Evolutionary conservation across 2,888 invertebrate genomes (phyloP).

Genomic region (Drosophila anomalata): DNA sequence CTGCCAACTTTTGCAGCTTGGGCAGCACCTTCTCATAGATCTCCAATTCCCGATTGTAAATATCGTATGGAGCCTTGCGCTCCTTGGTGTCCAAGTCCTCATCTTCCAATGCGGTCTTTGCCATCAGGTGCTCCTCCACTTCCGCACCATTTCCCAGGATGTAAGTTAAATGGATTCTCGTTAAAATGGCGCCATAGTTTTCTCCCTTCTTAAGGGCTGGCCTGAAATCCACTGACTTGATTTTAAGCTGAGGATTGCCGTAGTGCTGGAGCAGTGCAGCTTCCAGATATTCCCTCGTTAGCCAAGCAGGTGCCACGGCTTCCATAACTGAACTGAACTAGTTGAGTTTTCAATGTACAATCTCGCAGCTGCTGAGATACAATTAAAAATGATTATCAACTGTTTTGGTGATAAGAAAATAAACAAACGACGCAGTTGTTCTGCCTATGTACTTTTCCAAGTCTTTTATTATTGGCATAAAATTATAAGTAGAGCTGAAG

Average conservation of each 20-base stretch:
- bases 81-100: slow-evolving; percentile 64
- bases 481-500: too few species aligned
- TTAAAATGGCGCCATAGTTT: slow-evolving; percentile 76
- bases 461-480: neutral
- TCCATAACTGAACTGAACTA: slow-evolving; percentile 22
- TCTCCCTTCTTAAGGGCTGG: slow-evolving; percentile 77
- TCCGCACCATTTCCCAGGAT: slow-evolving; percentile 7
- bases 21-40: slow-evolving; percentile 78
- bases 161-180: slow-evolving; percentile 61
- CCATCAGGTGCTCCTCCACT: slow-evolving; percentile 55
- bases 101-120: slow-evolving; percentile 73
- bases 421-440: neutral
- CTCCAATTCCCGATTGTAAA: slow-evolving; percentile 41
- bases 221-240: slow-evolving; percentile 43
- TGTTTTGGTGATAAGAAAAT: neutral
- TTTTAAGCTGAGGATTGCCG: slow-evolving; percentile 49
- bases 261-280: slow-evolving; percentile 56
- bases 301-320: slow-evolving; percentile 61
- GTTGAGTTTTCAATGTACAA: neutral
- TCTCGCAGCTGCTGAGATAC: neutral
- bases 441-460: neutral
- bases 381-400: neutral
- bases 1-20: slow-evolving; percentile 62
- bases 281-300: slow-evolving; percentile 65
- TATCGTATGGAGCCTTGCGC: slow-evolving; percentile 49